Evolutionary conservation across 2,888 invertebrate genomes (phyloP), one percentile per base, ranked within the genome.

Genomic region (Salpingus planirostris): DNA sequence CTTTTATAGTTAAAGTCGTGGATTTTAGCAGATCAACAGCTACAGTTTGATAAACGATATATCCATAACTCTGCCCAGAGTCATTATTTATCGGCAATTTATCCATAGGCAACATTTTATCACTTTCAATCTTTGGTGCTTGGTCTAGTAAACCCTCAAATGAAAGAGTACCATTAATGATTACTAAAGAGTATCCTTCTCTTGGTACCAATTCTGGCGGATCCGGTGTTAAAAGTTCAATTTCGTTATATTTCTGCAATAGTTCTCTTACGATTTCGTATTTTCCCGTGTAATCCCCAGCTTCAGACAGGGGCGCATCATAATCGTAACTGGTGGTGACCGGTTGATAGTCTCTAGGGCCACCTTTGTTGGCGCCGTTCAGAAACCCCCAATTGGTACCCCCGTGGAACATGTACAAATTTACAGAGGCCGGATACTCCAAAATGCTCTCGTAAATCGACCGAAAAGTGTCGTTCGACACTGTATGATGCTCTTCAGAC

Each of bases 361-460:
- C 21, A 22, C 44, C 43, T 1, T 21, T 33, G 12, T 48, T 57
- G 29, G 45, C 51, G 12, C 62, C 61, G 34, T 58, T 58, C 29
- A 57, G 78, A 49, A 80, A 88, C 33, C 77, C 87, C 54, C 81
- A 86, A 54, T 86, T 90, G 1, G 85, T 84, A 28, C 92, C 90
- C 13, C 92, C 92, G 52, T 78, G 81, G 63, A 89, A 91, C 84
- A 93, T 88, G 58, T 92, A 95, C 51, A 92, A 76, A 54, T 89
- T 92, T 13, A 91, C 76, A 30, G 79, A 75, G 3, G 71, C 72
- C 21, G 54, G 54, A 25, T 52, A 54, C n/a, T 31, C 36, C 13
- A 55, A 26, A 13, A 54, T 55, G 27, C 32, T 27, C 29, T 52
- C 47, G 21, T 42, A 45, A 6, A 42, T 38, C 11, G 41, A 40